Evolutionary conservation across 2,113 vertebrate species (phyloP).

Genomic region (Eonycteris spelaea): DNA sequence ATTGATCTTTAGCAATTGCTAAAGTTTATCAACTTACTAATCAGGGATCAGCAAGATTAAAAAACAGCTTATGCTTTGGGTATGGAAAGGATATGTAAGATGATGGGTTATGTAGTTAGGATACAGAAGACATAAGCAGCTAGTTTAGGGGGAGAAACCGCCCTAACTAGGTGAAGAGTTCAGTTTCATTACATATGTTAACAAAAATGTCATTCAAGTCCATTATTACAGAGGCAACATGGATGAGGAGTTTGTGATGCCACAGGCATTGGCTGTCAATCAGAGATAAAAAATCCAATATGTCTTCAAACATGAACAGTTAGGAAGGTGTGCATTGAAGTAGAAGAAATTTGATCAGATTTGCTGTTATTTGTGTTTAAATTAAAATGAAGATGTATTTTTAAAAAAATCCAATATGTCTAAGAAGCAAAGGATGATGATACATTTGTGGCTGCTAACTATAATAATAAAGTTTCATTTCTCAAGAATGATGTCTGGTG

Average conservation of each 20-base stretch:
- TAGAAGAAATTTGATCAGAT: too few relatives aligned
- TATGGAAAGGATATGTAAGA: neutral
- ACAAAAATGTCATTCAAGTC: neutral
- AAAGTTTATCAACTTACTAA: conserved; percentile 4
- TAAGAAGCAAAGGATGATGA: neutral
- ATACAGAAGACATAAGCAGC: neutral
- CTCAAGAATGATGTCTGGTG: neutral
- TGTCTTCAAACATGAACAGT: too few relatives aligned
- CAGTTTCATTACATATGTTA: neutral
- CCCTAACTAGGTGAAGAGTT: neutral
- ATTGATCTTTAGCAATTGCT: neutral
- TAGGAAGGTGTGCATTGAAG: too few relatives aligned
- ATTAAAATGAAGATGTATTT: too few relatives aligned
- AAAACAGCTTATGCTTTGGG: neutral
- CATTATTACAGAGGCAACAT: neutral
- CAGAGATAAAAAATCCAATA: neutral
- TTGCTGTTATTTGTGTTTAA: too few relatives aligned
- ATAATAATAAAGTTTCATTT: conserved; percentile 17
- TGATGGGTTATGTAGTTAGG: neutral
- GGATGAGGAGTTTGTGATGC: neutral
- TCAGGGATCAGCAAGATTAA: neutral
- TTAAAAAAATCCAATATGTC: neutral
- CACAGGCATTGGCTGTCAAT: neutral
- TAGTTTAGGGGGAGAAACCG: neutral
- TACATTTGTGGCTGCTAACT: neutral